These are phyloP conservation scores for Zosterops hypoxanthus DNA, from an alignment of 2,113 vertebrate species.

Conservation along the genomic window DNA sequence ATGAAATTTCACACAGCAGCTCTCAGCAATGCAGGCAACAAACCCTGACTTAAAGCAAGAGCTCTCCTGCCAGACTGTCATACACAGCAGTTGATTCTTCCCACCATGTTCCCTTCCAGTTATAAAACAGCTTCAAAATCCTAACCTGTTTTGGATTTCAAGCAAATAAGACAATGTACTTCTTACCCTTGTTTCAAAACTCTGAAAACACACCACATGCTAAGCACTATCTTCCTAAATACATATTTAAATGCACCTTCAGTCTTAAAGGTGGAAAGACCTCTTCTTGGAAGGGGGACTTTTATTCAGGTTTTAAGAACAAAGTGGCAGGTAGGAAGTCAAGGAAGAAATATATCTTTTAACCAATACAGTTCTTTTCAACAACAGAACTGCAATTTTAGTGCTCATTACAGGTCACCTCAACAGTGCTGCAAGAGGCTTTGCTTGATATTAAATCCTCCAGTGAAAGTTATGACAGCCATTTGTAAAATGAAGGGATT, in stretches of 20 bases:
- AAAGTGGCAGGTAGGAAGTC: background rate
- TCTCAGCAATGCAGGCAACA: background rate
- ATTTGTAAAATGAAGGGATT: background rate
- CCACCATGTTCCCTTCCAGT: background rate
- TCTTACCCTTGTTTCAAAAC: background rate
- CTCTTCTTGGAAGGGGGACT: background rate
- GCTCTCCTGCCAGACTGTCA: background rate
- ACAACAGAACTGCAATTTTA: background rate
- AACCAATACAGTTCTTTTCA: background rate
- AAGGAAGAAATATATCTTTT: background rate
- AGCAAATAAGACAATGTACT: background rate
- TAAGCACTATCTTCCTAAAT: background rate
- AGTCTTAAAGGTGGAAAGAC: background rate
- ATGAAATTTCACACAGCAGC: fast-evolving
- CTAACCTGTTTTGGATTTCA: background rate
- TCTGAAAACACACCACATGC: background rate
- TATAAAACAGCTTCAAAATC: background rate
- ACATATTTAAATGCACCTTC: background rate
- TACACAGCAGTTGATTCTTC: background rate
- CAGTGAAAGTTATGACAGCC: background rate
- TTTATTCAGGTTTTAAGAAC: background rate
- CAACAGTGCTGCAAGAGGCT: background rate
- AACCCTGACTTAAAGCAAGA: background rate
- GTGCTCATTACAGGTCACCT: background rate
- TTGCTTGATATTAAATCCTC: background rate